Percentiles rank a stretch among this genome's conserved stretches.
phyloP scores from a whole-genome alignment of 2,113 vertebrate genomes.

The Mohoua ochrocephala region DNA sequence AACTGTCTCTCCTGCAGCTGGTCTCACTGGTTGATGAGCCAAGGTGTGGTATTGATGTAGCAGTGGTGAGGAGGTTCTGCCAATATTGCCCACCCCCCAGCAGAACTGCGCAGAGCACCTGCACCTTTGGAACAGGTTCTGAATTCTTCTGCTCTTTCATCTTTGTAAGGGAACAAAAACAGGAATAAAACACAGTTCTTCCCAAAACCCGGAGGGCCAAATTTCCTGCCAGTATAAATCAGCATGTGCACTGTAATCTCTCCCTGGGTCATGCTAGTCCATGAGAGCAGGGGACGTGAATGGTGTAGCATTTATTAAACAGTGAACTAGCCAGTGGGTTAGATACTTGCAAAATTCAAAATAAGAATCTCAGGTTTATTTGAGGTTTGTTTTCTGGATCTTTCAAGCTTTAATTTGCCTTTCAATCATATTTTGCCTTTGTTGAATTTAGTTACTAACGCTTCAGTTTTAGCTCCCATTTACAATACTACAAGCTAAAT shows the following conservation, averaged over 20 bases:
- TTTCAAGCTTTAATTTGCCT: not conserved
- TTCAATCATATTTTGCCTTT: not conserved
- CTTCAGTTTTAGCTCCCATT: not conserved
- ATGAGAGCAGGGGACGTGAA: not conserved
- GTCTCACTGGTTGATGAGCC: constrained; percentile 51
- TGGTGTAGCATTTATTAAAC: not conserved
- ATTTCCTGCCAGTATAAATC: constrained; percentile 33
- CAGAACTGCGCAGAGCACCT: constrained; percentile 17
- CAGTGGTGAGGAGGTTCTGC: constrained; percentile 10
- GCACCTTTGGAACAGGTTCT: constrained; percentile 56
- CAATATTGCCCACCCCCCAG: constrained; percentile 20
- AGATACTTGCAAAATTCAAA: not conserved
- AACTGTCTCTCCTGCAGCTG: constrained; percentile 62
- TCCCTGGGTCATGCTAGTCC: not conserved
- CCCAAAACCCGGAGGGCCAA: constrained; percentile 10
- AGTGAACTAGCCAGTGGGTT: not conserved
- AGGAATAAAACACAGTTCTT: constrained; percentile 13
- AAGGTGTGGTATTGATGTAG: constrained; percentile 43
- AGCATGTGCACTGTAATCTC: not conserved
- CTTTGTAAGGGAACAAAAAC: constrained; percentile 35
- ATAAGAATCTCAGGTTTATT: not conserved
- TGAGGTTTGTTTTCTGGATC: not conserved
- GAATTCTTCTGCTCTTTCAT: constrained; percentile 41
- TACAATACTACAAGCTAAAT: not conserved
- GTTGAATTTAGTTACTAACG: not conserved